These are phyloP conservation scores for Pelodiscus sinensis DNA, from an alignment of 2,113 vertebrate genomes.

Conservation along the genomic window DNA sequence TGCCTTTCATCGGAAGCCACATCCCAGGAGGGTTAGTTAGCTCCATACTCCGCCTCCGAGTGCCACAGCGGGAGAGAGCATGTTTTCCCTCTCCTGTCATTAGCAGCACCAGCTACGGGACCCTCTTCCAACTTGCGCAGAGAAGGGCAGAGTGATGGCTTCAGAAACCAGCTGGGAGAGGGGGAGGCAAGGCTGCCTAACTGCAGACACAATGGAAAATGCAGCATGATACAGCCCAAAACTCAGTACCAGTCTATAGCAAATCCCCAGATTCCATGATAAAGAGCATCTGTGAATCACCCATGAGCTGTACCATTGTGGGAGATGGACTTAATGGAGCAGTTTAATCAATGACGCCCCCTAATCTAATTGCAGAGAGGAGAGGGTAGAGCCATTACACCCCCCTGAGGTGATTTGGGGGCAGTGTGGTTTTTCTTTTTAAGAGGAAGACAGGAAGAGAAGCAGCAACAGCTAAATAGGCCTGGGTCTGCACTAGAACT, in stretches of 20 bases:
- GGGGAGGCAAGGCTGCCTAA: neutral
- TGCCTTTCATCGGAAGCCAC: neutral
- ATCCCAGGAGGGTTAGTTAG: neutral
- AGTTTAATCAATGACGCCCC: neutral
- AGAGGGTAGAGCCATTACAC: neutral
- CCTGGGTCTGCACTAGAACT: no score
- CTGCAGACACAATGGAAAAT: neutral
- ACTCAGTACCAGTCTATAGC: neutral
- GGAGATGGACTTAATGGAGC: neutral
- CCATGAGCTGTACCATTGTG: neutral
- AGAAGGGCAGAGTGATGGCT: conserved; percentile 15
- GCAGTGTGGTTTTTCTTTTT: neutral
- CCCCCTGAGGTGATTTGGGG: neutral
- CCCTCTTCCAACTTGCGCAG: neutral
- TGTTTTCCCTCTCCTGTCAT: neutral
- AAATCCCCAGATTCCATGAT: neutral
- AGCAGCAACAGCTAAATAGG: neutral
- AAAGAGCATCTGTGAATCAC: neutral
- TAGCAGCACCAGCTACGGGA: neutral
- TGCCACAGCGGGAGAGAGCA: neutral
- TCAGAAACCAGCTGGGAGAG: neutral
- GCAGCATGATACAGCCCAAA: neutral
- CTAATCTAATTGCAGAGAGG: neutral
- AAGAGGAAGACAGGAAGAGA: neutral
- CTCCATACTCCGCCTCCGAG: neutral